phyloP scores from a whole-genome alignment of 2,888 invertebrate species.

The Brenthis hecate region DNA sequence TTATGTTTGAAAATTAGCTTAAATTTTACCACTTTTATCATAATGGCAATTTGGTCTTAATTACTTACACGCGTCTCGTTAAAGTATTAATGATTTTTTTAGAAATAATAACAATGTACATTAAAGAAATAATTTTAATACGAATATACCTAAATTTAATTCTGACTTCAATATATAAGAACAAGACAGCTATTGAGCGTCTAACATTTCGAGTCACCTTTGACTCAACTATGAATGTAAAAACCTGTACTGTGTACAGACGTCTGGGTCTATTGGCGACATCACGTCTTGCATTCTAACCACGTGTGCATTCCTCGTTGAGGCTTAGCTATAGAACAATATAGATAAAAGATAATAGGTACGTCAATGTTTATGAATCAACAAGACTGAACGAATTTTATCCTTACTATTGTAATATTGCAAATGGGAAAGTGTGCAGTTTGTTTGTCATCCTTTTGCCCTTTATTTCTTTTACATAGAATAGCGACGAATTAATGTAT shows the following conservation, averaged over 20 bases:
- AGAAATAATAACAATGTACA: too few species aligned
- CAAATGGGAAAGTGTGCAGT: too few species aligned
- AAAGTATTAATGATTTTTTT: too few species aligned
- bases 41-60: background rate
- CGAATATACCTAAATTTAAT: background rate
- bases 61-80: background rate
- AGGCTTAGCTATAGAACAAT: background rate
- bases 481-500: too few species aligned
- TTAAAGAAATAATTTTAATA: background rate
- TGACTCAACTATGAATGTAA: conserved; percentile 3
- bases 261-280: conserved; percentile 16
- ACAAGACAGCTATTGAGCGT: background rate
- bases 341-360: background rate
- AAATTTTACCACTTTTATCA: background rate
- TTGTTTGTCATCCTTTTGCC: too few species aligned
- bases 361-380: background rate
- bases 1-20: background rate
- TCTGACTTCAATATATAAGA: background rate
- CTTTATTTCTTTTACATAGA: too few species aligned
- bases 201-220: conserved; percentile 13
- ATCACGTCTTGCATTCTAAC: conserved; percentile 19
- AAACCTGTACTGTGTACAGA: conserved; percentile 22
- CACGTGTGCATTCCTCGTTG: conserved; percentile 6
- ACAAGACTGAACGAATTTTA: too few species aligned
- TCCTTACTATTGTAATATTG: too few species aligned